Conservation (phyloP, 2,797 vertebrate species). For the Lithobates pipiens region DNA sequence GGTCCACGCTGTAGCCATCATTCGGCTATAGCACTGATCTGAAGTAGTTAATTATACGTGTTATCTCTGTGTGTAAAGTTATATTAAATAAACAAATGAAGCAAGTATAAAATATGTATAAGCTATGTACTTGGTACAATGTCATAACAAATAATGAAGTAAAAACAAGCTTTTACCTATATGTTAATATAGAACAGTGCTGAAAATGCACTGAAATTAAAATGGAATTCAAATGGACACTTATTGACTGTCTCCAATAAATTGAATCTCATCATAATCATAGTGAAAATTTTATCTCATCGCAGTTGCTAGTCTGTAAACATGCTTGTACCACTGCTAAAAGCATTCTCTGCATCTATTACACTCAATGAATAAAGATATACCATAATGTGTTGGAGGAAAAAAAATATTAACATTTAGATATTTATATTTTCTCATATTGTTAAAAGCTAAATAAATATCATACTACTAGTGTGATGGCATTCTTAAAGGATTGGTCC, state of each 20-base stretch:
- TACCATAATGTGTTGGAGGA: not conserved
- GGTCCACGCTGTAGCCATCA: no score
- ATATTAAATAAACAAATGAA: not conserved
- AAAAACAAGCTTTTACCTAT: not conserved
- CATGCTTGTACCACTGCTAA: conserved; percentile 28
- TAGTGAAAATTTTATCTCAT: conserved; percentile 28
- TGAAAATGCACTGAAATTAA: not conserved
- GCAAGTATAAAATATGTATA: not conserved
- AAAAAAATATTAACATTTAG: conserved; percentile 2
- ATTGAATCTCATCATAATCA: conserved; percentile 38
- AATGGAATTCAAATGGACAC: conserved; percentile 18
- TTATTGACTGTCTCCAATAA: conserved; percentile 16
- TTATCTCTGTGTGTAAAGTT: no score
- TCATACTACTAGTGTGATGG: no score
- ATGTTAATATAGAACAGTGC: not conserved
- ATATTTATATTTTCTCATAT: no score
- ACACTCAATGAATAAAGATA: conserved; percentile 9
- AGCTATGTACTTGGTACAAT: not conserved
- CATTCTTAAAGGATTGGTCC: no score
- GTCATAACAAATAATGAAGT: not conserved
- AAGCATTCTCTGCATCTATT: conserved; percentile 23
- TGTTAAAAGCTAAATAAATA: no score
- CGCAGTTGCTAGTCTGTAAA: conserved; percentile 11
- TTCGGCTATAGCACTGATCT: no score
- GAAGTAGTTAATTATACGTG: no score